Conservation (phyloP, 2,113 vertebrate species). For the Physeter macrocephalus region DNA sequence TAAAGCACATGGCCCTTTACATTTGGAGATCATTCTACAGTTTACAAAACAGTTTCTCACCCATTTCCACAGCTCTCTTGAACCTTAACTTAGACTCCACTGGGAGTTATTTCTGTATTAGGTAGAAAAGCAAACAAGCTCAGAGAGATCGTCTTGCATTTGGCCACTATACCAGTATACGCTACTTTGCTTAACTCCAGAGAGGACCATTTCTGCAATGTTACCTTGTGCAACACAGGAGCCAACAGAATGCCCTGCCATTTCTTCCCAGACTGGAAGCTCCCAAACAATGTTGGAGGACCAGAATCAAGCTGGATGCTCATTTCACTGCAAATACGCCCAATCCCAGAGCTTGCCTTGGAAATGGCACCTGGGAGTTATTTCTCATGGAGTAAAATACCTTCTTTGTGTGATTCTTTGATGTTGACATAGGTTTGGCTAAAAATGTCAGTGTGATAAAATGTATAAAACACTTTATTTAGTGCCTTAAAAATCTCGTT, state of each 20-base stretch:
- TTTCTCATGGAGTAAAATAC: not conserved
- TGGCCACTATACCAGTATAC: not conserved
- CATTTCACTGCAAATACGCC: not conserved
- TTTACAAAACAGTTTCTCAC: not conserved
- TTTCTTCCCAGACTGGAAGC: not conserved
- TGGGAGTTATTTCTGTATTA: not conserved
- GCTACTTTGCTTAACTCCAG: not conserved
- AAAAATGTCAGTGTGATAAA: not conserved
- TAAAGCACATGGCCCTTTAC: not conserved
- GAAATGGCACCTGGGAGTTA: not conserved
- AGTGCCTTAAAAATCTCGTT: not conserved
- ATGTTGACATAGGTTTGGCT: not conserved
- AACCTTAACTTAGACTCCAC: not conserved
- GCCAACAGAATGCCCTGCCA: not conserved
- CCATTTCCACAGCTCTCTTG: not conserved
- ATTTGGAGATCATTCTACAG: not conserved
- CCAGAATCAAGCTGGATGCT: not conserved
- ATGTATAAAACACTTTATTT: not conserved
- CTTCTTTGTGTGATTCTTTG: not conserved
- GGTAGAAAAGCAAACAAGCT: not conserved
- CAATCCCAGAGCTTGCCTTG: not conserved
- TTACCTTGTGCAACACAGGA: not conserved
- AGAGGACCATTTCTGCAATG: not conserved
- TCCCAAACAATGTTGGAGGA: not conserved
- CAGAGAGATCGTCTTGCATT: not conserved